phyloP scores from a whole-genome alignment of 2,113 vertebrate genomes.

The Odontophorus gujanensis region DNA sequence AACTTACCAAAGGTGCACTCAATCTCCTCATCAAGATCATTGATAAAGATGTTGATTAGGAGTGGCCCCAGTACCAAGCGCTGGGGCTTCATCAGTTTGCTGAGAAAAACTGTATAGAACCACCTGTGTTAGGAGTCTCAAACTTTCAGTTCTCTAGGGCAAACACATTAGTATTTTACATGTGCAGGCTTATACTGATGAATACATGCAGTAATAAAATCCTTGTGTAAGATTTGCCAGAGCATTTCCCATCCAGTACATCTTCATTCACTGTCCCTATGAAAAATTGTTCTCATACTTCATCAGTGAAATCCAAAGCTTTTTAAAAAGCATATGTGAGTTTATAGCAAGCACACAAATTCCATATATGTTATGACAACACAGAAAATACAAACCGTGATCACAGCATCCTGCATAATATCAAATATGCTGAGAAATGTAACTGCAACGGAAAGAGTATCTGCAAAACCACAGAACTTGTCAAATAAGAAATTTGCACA shows the following conservation, averaged over 20 bases:
- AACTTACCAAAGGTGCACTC: too few species aligned
- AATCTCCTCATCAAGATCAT: not conserved
- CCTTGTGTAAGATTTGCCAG: slow-evolving; percentile 5
- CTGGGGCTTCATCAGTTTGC: not conserved
- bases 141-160: slow-evolving; percentile 36
- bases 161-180: slow-evolving; percentile 50
- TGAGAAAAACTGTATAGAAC: not conserved
- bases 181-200: not conserved
- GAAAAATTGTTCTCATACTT: slow-evolving; percentile 37
- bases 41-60: too few species aligned
- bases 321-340: not conserved
- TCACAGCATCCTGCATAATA: not conserved
- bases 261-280: not conserved
- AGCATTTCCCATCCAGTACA: not conserved
- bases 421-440: not conserved
- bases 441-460: not conserved
- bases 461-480: not conserved
- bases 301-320: not conserved
- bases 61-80: too few species aligned
- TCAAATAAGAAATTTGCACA: not conserved
- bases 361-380: not conserved
- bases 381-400: not conserved
- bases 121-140: slow-evolving; percentile 13
- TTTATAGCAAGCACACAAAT: not conserved
- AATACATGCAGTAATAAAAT: slow-evolving; percentile 18